Base-by-base conservation (phyloP, 92 coral and sea anemone species). In the Actinostola sp. region DNA sequence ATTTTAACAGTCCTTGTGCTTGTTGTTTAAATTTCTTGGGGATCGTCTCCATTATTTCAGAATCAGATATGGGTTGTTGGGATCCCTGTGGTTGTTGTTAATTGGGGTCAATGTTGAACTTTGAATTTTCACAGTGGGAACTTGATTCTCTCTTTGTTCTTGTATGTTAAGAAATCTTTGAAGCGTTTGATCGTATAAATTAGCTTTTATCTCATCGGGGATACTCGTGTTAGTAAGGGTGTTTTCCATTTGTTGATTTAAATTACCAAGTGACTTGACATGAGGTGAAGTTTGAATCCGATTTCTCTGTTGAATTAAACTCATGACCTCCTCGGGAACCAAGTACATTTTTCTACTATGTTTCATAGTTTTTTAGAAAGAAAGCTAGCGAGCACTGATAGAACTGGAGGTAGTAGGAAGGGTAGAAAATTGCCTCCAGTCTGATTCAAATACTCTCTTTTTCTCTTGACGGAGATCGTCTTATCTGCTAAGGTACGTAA, bases 111-210 rank as follows among this genome's bases (percentile, higher is more conserved):
- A n/a, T n/a, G n/a, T n/a, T n/a, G n/a, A n/a, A n/a, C 30, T 51
- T 12, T 56, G 65, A 50, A 78, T 30, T 48, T 61, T 56, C 25
- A 78, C 77, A 12, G 71, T 78, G 15, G 84, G 84, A 8, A 56
- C 25, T 19, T 2, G 34, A 17, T 63, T 32, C 23, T 62, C 51
- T 23, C 59, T 68, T 78, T 70, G 70, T 19, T 78, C 58, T 44
- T 43, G 72, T 2, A 78, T 34, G 26, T 78, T 59, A 19, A 78
- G 52, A 43, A 67, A 69, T 9, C 84, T 45, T 49, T 78, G 70
- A 14, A 78, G 27, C 13, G 59, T 59, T n/a, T 72, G 70, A 69
- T 68, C 29, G 42, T 78, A 78, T 39, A 52, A 14, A 41, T 28
- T 55, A 15, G 42, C 70, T 34, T 69, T 78, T 0, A 57, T 71